Evolutionary conservation across 1,140 invertebrate genomes (phyloP).

Genomic region (Pseudomyrmex sp.): DNA sequence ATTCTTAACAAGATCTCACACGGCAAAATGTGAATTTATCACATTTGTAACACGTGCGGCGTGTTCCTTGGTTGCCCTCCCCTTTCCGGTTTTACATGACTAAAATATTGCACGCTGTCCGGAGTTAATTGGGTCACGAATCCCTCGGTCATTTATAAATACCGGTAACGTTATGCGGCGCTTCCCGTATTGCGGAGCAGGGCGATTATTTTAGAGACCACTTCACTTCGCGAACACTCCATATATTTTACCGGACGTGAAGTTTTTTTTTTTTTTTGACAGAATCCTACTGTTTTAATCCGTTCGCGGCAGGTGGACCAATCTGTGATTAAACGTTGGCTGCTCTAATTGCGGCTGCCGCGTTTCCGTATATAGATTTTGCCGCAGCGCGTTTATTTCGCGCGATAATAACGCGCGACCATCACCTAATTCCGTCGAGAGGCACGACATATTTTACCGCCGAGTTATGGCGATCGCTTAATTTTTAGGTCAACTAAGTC

Average conservation of each 20-base stretch:
- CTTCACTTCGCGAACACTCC: not conserved
- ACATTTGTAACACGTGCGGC: constrained; percentile 13
- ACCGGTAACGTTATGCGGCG: not conserved
- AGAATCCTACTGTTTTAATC: not conserved
- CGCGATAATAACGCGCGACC: constrained; percentile 13
- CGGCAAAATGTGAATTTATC: constrained; percentile 43
- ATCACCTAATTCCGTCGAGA: constrained; percentile 17
- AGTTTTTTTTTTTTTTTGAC: not conserved
- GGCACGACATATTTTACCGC: constrained; percentile 38
- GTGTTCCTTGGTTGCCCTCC: no score
- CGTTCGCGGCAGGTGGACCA: not conserved
- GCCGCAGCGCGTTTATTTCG: constrained; percentile 2
- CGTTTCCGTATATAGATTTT: not conserved
- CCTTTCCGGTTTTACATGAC: constrained; percentile 13
- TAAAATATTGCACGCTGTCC: constrained; percentile 24
- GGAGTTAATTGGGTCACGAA: constrained; percentile 35
- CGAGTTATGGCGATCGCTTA: constrained; percentile 55
- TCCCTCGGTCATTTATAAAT: constrained; percentile 23
- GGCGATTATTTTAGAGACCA: constrained; percentile 29
- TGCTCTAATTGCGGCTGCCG: not conserved
- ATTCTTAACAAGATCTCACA: not conserved
- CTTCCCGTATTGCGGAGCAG: not conserved
- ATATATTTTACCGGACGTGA: not conserved
- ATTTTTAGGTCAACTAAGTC: constrained; percentile 61
- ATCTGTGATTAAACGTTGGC: not conserved